Conservation (phyloP, 1,140 invertebrate genomes). For the Drosophila arizonae region DNA sequence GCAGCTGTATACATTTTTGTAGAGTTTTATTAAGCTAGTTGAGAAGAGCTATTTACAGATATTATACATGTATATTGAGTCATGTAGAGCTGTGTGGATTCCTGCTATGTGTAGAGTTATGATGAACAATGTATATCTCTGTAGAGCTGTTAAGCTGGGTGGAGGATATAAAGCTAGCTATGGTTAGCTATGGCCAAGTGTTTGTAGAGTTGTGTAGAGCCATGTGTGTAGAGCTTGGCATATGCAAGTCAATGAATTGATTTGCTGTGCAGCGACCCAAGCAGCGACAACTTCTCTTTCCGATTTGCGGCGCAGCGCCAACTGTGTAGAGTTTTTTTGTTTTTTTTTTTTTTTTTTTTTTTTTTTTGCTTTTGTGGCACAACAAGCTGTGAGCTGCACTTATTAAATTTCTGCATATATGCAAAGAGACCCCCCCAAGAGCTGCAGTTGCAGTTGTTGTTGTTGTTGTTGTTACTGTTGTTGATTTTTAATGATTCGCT, state of each 20-base stretch:
- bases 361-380: constrained; percentile 9
- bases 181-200: neutral
- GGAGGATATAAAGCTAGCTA: too few species aligned
- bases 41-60: too few species aligned
- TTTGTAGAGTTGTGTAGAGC: neutral
- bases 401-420: constrained; percentile 45
- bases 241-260: neutral
- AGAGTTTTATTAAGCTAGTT: too few species aligned
- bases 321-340: constrained; percentile 6
- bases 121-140: too few species aligned
- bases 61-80: too few species aligned
- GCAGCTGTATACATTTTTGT: neutral
- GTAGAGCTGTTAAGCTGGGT: too few species aligned
- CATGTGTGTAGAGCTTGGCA: neutral
- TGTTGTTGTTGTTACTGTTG: constrained; percentile 37
- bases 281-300: neutral
- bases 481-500: constrained; percentile 74
- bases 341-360: too few species aligned
- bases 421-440: constrained; percentile 26
- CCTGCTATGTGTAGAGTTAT: too few species aligned
- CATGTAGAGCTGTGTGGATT: too few species aligned
- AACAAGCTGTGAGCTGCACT: constrained; percentile 32
- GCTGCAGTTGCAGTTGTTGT: constrained; percentile 10
- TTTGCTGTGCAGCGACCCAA: neutral
- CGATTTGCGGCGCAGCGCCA: neutral